Base-by-base conservation (phyloP, 2,797 vertebrate species). In the Rhincodon typus region DNA sequence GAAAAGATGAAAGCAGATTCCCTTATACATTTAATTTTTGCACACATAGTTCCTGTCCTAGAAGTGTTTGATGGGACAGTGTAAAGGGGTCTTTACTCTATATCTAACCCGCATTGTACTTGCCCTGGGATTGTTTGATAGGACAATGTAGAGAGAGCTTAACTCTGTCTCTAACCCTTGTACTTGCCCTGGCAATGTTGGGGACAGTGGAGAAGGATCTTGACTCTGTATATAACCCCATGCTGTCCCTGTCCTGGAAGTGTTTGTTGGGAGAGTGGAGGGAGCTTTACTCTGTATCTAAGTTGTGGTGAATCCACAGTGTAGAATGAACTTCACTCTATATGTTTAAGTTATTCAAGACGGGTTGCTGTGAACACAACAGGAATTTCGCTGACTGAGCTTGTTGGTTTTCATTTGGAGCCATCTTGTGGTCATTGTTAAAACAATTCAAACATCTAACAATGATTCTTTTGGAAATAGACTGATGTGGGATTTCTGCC, bases 401-500 rank as follows among this genome's bases (percentile, higher is more conserved):
- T 62, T 90, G 30, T 21, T n/a, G 30, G 90, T 69, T 67, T 93
- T 67, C 19, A 93, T 69, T 42, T 38, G 25, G 62, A 10, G 90
- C 90, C 90, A 93, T 93, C 90, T 42, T 42, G 62, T 93, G 90
- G 90, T 23, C 21, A 93, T 93, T 53, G 62, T 69, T 21, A 69
- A 25, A 93, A 93, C 23, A 93, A 67, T 66, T 69, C 17, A 93
- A 69, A 23, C 34, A 62, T 62, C 62, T 27, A 21, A 34, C 62
- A 19, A 62, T 79, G n/a, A 34, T 34, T 3, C 74, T 77, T 34
- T 0, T 77, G 30, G 30, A 77, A 77, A 13, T 34, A 38, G n/a
- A 82, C 19, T 1, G 38, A 1, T 42, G 79, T 42, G 38, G 79
- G 19, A 42, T 84, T 42, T 84, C 82, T 46, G 42, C 19, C 42